phyloP scores from a whole-genome alignment of 2,797 vertebrate species.

The Lagocephalus sceleratus region DNA sequence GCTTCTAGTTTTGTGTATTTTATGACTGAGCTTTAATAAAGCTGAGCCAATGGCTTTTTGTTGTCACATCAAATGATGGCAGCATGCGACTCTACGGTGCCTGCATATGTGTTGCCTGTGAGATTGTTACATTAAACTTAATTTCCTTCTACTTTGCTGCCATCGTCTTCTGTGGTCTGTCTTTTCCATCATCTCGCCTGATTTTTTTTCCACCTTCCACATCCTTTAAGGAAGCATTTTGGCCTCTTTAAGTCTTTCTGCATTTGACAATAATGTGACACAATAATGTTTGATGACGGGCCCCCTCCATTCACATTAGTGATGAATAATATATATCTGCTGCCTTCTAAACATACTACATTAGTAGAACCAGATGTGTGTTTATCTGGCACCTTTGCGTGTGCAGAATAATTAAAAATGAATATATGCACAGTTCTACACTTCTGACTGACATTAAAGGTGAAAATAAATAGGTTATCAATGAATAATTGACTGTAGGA shows the following conservation, averaged over 20 bases:
- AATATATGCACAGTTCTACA: conserved; percentile 67
- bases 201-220: conserved; percentile 32
- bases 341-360: conserved; percentile 77
- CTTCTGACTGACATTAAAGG: conserved; percentile 72
- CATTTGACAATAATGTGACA: conserved; percentile 76
- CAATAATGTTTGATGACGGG: conserved; percentile 63
- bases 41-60: conserved; percentile 14
- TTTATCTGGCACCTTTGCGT: conserved; percentile 49
- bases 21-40: conserved; percentile 37
- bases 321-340: conserved; percentile 76
- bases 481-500: conserved; percentile 78
- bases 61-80: conserved; percentile 26
- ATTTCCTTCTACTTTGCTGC: conserved; percentile 24
- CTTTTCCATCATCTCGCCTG: conserved; percentile 49
- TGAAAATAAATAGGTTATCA: conserved; percentile 79
- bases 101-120: conserved; percentile 14
- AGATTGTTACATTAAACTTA: conserved; percentile 41
- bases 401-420: conserved; percentile 74
- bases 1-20: conserved; percentile 21
- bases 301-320: conserved; percentile 48
- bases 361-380: conserved; percentile 70
- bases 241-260: conserved; percentile 68
- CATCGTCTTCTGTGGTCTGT: conserved; percentile 49
- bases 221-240: conserved; percentile 61
- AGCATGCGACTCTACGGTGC: conserved; percentile 4